Evolutionary conservation across 2,888 invertebrate genomes (phyloP).

Genomic region (Perizoma affinitatum): DNA sequence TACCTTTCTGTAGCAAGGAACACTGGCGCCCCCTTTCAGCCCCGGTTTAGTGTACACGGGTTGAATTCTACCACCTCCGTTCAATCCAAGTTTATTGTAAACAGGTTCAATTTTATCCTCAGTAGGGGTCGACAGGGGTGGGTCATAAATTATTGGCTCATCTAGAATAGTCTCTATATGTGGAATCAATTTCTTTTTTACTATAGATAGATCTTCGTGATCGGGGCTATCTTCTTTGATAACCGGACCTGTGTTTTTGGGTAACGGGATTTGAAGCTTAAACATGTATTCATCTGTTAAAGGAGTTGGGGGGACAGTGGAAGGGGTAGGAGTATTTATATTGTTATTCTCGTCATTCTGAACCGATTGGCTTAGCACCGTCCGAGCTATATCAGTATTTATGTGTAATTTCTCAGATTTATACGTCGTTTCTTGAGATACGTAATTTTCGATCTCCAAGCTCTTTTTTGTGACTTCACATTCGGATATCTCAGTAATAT

Average conservation of each 20-base stretch:
- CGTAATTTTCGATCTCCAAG: constrained; percentile 24
- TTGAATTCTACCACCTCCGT: constrained; percentile 41
- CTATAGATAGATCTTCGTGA: constrained; percentile 64
- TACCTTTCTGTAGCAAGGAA: constrained; percentile 29
- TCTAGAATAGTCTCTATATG: constrained; percentile 67
- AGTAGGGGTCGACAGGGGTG: constrained; percentile 64
- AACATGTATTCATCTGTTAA: constrained; percentile 75
- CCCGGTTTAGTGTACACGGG: constrained; percentile 61
- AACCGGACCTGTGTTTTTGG: constrained; percentile 56
- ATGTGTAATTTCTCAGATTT: constrained; percentile 34
- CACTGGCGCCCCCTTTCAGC: constrained; percentile 39
- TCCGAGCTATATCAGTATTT: constrained; percentile 38
- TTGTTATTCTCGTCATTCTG: constrained; percentile 48
- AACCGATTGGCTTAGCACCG: constrained; percentile 28
- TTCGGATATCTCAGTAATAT: constrained; percentile 23
- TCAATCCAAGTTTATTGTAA: constrained; percentile 57
- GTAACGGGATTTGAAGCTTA: constrained; percentile 62
- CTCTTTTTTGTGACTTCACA: constrained; percentile 36
- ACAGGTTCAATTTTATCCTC: constrained; percentile 51
- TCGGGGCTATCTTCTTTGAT: constrained; percentile 47
- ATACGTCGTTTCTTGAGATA: constrained; percentile 30
- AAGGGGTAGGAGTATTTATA: constrained; percentile 55
- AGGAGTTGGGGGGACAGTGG: constrained; percentile 67
- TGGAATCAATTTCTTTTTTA: constrained; percentile 68
- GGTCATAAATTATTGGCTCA: constrained; percentile 61